phyloP scores from a whole-genome alignment of 2,797 vertebrate genomes.

The Channallabes apus region DNA sequence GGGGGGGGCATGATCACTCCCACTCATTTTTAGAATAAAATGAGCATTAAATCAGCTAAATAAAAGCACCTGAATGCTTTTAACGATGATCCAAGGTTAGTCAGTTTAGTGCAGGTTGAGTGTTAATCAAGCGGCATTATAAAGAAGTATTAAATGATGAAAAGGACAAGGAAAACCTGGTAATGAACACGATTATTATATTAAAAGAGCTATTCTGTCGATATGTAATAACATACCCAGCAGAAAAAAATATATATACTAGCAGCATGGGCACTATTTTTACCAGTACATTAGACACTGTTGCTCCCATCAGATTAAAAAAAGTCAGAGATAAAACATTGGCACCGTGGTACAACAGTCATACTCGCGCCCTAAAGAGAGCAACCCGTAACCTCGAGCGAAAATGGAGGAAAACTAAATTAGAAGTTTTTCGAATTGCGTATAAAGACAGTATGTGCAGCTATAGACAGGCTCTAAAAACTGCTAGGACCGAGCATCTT shows the following conservation, averaged over 20 bases:
- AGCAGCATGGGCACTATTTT: too few species aligned
- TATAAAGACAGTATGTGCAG: too few species aligned
- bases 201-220: not conserved
- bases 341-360: too few species aligned
- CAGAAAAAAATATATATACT: not conserved
- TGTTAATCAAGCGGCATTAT: not conserved
- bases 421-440: too few species aligned
- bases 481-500: too few species aligned
- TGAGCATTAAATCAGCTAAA: conserved; percentile 5
- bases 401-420: too few species aligned
- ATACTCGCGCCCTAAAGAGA: too few species aligned
- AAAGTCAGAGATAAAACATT: too few species aligned
- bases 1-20: not conserved
- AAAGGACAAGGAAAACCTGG: not conserved
- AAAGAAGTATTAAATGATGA: not conserved
- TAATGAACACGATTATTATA: not conserved
- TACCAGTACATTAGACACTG: too few species aligned
- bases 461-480: too few species aligned
- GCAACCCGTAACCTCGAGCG: too few species aligned
- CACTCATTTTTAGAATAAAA: conserved; percentile 12
- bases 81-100: not conserved
- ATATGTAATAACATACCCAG: not conserved
- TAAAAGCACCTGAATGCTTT: not conserved
- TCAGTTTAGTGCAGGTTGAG: not conserved
- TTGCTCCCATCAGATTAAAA: too few species aligned